Evolutionary conservation across 2,797 vertebrate species (phyloP).

Genomic region (Sparidentex hasta): DNA sequence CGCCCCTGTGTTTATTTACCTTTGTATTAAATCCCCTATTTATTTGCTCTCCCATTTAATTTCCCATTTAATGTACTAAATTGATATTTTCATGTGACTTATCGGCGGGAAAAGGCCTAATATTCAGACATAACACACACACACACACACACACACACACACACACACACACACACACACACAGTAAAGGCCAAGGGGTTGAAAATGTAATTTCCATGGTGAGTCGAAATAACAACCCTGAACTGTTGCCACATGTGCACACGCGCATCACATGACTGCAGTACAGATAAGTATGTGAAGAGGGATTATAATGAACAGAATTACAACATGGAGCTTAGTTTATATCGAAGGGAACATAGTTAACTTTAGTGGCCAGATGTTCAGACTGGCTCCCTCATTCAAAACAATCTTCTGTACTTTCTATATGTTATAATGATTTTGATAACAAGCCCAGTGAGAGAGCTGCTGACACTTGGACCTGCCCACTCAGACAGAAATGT

Average conservation of each 20-base stretch:
- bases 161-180: too few species aligned
- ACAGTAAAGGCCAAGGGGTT: background rate
- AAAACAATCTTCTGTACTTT: background rate
- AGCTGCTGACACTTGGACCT: background rate
- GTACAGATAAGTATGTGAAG: background rate
- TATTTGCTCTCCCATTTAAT: too few species aligned
- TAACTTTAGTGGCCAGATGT: background rate
- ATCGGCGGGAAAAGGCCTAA: background rate
- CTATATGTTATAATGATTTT: background rate
- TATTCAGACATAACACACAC: background rate
- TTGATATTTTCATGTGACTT: too few species aligned
- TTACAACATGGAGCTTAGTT: background rate
- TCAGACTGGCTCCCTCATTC: background rate
- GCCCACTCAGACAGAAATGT: background rate
- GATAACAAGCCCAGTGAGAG: background rate
- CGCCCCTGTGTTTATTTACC: too few species aligned
- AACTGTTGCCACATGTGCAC: background rate
- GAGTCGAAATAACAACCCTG: background rate
- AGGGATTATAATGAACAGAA: background rate
- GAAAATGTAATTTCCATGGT: background rate
- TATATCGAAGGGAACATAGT: background rate
- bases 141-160: too few species aligned
- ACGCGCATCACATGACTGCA: slow-evolving; percentile 10
- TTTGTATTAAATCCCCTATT: too few species aligned
- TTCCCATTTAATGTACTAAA: too few species aligned